phyloP scores from a whole-genome alignment of 2,797 vertebrate genomes.

The Heterohyrax brucei region DNA sequence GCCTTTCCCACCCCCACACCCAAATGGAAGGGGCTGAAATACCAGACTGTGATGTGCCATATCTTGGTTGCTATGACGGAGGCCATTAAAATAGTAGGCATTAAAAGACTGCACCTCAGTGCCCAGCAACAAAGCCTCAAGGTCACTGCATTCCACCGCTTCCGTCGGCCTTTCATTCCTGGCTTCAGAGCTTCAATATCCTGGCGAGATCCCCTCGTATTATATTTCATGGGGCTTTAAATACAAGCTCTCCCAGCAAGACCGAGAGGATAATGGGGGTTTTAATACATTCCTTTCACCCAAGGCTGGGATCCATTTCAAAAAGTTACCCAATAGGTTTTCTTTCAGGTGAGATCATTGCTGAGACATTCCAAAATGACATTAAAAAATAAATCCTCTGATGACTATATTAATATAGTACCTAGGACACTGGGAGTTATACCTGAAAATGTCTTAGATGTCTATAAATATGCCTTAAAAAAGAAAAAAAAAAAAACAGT shows the following conservation, averaged over 20 bases:
- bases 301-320: slow-evolving; percentile 85
- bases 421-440: slow-evolving; percentile 78
- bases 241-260: slow-evolving; percentile 81
- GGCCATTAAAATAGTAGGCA: slow-evolving; percentile 83
- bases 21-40: slow-evolving; percentile 66
- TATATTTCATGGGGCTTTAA: slow-evolving; percentile 83
- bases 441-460: slow-evolving; percentile 73
- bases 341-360: slow-evolving; percentile 85
- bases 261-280: slow-evolving; percentile 72
- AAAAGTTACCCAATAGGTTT: slow-evolving; percentile 84
- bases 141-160: slow-evolving; percentile 81
- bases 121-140: slow-evolving; percentile 80
- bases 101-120: slow-evolving; percentile 76
- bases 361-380: slow-evolving; percentile 81
- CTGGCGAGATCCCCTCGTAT: slow-evolving; percentile 76
- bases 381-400: slow-evolving; percentile 85
- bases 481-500: slow-evolving; percentile 74
- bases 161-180: slow-evolving; percentile 81
- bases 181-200: slow-evolving; percentile 77
- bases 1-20: slow-evolving; percentile 3
- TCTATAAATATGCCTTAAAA: slow-evolving; percentile 87
- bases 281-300: slow-evolving; percentile 85
- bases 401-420: slow-evolving; percentile 84
- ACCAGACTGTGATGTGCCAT: slow-evolving; percentile 58
- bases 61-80: slow-evolving; percentile 78